Conservation (phyloP, 2,888 invertebrate species). For the Lasioglossum zephyrum region DNA sequence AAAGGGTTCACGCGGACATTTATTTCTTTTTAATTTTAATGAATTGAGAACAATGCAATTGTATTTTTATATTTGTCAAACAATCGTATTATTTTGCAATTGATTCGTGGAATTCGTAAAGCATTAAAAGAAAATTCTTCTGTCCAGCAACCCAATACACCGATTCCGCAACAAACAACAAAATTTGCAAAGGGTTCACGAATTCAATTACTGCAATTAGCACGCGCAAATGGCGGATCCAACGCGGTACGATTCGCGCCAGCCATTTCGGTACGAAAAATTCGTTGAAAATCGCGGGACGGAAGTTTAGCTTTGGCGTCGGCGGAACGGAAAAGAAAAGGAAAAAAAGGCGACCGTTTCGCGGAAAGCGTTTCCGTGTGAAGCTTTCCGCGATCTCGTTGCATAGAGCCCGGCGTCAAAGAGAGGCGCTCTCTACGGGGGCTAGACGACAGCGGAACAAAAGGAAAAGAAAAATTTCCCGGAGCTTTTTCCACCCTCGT, state of each 20-base stretch:
- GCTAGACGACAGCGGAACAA: neutral
- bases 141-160: neutral
- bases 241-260: neutral
- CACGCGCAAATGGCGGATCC: neutral
- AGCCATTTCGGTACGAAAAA: neutral
- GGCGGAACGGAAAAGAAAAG: slow-evolving; percentile 9
- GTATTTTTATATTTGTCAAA: too few relatives aligned
- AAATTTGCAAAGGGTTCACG: neutral
- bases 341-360: neutral
- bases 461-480: slow-evolving; percentile 21
- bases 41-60: neutral
- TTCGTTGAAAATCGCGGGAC: neutral
- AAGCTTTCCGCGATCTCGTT: slow-evolving; percentile 32
- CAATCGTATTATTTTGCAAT: neutral
- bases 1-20: neutral
- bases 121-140: too few relatives aligned
- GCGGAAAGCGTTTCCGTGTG: slow-evolving; percentile 21
- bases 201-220: neutral
- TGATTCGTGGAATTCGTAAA: too few relatives aligned
- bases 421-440: slow-evolving; percentile 31
- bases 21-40: neutral
- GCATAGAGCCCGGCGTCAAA: slow-evolving; percentile 42
- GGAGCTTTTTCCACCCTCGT: slow-evolving; percentile 28
- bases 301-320: neutral
- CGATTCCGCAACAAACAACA: neutral